A percentile compares a stretch with the other conserved stretches of the same genome.
Evolutionary conservation across 1,140 invertebrate genomes (phyloP).

Genomic region (Trachelipus rathkii): DNA sequence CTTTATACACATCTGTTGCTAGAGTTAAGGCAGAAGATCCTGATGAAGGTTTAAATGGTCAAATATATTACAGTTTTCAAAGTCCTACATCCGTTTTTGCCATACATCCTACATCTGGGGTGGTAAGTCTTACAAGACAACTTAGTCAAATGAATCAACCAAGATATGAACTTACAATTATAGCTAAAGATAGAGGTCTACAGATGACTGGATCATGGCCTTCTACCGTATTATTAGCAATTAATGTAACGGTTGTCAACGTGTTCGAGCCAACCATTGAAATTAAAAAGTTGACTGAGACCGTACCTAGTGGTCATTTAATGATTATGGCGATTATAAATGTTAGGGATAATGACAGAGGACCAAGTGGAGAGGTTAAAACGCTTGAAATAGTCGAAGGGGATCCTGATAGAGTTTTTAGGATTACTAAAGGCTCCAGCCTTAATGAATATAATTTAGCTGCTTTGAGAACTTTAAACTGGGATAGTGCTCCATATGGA

Average conservation of each 20-base stretch:
- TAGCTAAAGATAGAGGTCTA: conserved; percentile 74
- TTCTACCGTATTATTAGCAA: conserved; percentile 67
- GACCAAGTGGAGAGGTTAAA: conserved; percentile 77
- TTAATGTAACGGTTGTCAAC: conserved; percentile 80
- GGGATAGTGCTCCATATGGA: conserved; percentile 67
- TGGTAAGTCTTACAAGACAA: conserved; percentile 75
- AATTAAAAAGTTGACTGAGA: conserved; percentile 67
- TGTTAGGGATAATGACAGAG: conserved; percentile 75
- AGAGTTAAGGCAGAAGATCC: conserved; percentile 79
- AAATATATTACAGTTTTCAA: conserved; percentile 92
- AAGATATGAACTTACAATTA: conserved; percentile 68
- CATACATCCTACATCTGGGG: conserved; percentile 84
- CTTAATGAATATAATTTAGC: conserved; percentile 58
- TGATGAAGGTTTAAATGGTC: conserved; percentile 86
- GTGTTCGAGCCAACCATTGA: conserved; percentile 76
- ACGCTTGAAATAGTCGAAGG: conserved; percentile 80
- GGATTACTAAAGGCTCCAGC: conserved; percentile 58
- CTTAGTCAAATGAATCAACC: conserved; percentile 65
- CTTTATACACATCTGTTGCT: conserved; percentile 63
- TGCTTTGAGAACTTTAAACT: conserved; percentile 68
- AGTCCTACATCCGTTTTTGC: conserved; percentile 78
- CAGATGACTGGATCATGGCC: conserved; percentile 52
- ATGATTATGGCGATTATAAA: conserved; percentile 85
- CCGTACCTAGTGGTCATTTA: conserved; percentile 75
- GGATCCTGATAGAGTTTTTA: conserved; percentile 80